phyloP scores from a whole-genome alignment of 2,797 vertebrate species.

The Helarctos malayanus region DNA sequence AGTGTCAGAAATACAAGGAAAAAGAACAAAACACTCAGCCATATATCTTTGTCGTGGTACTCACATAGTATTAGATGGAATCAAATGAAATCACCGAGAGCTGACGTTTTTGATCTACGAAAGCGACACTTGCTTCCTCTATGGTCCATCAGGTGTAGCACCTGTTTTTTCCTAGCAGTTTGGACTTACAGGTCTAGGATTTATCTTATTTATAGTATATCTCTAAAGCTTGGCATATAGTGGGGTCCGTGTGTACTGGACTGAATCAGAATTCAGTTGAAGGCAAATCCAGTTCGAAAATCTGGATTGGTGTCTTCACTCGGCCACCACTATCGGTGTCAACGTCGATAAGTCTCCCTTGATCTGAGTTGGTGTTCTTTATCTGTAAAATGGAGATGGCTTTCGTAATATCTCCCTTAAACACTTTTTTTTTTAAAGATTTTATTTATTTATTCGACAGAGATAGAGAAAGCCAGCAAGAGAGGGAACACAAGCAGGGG shows the following conservation, averaged over 20 bases:
- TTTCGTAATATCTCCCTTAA: background rate
- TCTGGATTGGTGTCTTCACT: background rate
- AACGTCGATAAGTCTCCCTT: background rate
- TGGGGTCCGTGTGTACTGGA: fast-evolving
- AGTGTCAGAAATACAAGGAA: background rate
- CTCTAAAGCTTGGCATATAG: background rate
- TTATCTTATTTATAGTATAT: background rate
- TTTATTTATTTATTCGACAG: too few species aligned
- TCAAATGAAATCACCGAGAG: background rate
- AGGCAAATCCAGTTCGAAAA: background rate
- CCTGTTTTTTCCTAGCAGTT: background rate
- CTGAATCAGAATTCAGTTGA: background rate
- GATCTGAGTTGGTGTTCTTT: background rate
- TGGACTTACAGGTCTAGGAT: background rate
- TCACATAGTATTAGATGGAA: background rate
- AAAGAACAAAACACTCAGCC: background rate
- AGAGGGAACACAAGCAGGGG: too few species aligned
- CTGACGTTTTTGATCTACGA: background rate
- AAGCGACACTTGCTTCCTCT: background rate
- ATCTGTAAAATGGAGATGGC: background rate
- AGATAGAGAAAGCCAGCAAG: too few species aligned
- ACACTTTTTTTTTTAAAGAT: too few species aligned
- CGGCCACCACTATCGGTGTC: background rate
- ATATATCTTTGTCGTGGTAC: background rate
- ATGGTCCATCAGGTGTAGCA: background rate